Evolutionary conservation across 1,140 invertebrate genomes (phyloP).

Genomic region (Drosophila watanabei): DNA sequence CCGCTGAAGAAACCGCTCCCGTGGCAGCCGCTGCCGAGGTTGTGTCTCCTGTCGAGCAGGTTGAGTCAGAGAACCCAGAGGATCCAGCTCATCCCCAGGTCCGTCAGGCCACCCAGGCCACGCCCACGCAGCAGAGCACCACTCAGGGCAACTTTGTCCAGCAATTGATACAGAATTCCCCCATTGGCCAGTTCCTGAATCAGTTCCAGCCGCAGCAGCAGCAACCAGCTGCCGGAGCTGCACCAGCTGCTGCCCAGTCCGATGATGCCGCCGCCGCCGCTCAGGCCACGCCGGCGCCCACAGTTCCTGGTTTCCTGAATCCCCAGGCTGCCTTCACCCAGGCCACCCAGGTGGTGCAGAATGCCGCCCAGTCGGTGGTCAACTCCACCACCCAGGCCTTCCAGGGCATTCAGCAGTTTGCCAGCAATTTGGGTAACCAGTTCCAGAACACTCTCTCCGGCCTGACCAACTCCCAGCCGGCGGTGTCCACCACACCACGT

Average conservation of each 20-base stretch:
- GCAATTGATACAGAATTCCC: constrained; percentile 80
- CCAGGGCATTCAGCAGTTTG: constrained; percentile 80
- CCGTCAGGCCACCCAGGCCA: constrained; percentile 78
- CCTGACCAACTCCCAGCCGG: constrained; percentile 59
- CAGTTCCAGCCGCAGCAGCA: constrained; percentile 72
- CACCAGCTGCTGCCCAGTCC: constrained; percentile 10
- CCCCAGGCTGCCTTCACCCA: constrained; percentile 71
- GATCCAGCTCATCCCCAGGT: constrained; percentile 55
- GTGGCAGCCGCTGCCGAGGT: constrained; percentile 12
- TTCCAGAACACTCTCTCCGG: constrained; percentile 78
- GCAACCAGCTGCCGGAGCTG: constrained; percentile 8
- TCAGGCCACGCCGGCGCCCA: constrained; percentile 63
- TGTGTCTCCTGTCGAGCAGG: background rate
- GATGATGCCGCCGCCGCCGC: constrained; percentile 44
- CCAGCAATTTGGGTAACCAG: constrained; percentile 75
- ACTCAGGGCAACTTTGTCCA: constrained; percentile 82
- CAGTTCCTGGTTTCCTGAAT: constrained; percentile 72
- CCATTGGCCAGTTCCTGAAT: constrained; percentile 76
- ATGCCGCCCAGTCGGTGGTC: constrained; percentile 73
- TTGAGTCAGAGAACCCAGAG: background rate
- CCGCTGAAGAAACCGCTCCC: constrained; percentile 20
- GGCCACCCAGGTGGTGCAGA: constrained; percentile 70
- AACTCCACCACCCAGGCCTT: constrained; percentile 77
- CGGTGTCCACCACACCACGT: constrained; percentile 68
- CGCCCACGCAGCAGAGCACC: constrained; percentile 69